Evolutionary conservation across 2,113 vertebrate species (phyloP).

Genomic region (Cryptotis parvus): DNA sequence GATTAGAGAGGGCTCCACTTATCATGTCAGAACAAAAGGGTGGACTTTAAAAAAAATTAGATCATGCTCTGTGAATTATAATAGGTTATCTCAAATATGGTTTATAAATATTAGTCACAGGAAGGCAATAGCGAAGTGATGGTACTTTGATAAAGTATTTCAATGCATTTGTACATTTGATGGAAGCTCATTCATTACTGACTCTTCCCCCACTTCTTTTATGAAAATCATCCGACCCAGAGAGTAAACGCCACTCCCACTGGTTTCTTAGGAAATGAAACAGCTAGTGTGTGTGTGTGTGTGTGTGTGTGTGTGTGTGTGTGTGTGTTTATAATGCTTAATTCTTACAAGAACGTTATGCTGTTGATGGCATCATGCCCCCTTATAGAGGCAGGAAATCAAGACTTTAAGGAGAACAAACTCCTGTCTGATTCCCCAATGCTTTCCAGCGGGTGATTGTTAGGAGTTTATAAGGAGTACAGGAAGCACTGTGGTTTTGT

Average conservation of each 20-base stretch:
- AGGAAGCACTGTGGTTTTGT: neutral
- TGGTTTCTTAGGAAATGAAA: neutral
- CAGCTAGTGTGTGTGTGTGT: neutral
- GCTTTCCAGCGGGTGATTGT: neutral
- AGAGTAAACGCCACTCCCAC: neutral
- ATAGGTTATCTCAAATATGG: neutral
- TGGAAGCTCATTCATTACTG: neutral
- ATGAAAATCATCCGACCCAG: neutral
- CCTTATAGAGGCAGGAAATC: neutral
- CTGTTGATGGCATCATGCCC: neutral
- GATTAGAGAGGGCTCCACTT: neutral
- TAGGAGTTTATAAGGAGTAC: neutral
- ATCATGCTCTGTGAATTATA: conserved; percentile 24
- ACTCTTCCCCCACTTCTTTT: neutral
- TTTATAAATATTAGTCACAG: neutral
- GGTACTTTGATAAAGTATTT: neutral
- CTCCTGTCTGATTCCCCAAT: neutral
- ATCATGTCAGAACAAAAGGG: conserved; percentile 25
- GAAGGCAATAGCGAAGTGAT: neutral
- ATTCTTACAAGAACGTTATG: neutral
- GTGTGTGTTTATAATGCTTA: neutral
- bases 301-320: too few relatives aligned
- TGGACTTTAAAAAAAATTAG: neutral
- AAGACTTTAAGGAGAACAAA: neutral
- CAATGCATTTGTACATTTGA: neutral